Conservation (phyloP, 2,797 vertebrate species). For the Oryzias dopingdopingensis region DNA sequence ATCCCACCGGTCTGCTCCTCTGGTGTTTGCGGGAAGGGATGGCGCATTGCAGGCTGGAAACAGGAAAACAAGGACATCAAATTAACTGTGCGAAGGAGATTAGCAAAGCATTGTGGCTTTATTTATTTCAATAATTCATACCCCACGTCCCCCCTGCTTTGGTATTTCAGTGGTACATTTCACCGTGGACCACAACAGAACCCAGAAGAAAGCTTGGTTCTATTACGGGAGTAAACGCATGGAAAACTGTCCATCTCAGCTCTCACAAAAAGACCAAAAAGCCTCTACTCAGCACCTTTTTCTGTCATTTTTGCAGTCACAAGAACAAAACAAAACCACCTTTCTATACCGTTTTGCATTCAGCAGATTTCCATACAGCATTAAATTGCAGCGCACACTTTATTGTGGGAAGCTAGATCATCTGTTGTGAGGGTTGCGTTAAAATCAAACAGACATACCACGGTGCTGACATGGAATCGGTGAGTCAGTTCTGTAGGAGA, state of each 20-base stretch:
- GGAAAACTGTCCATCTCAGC: slow-evolving; percentile 41
- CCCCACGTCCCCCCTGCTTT: slow-evolving; percentile 42
- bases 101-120: slow-evolving; percentile 50
- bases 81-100: slow-evolving; percentile 65
- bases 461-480: slow-evolving; percentile 21
- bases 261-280: slow-evolving; percentile 42
- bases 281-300: slow-evolving; percentile 21
- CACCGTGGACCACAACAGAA: slow-evolving; percentile 51
- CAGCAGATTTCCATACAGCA: not conserved
- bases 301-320: slow-evolving; percentile 40
- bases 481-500: slow-evolving; percentile 25
- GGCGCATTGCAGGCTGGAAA: slow-evolving; percentile 70
- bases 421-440: slow-evolving; percentile 4
- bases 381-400: slow-evolving; percentile 11
- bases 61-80: slow-evolving; percentile 66
- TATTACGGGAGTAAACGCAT: slow-evolving; percentile 51
- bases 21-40: slow-evolving; percentile 50
- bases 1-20: slow-evolving; percentile 37
- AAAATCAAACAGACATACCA: slow-evolving; percentile 30
- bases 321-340: slow-evolving; percentile 31
- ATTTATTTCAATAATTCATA: slow-evolving; percentile 67
- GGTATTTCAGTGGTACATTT: slow-evolving; percentile 70
- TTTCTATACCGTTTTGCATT: slow-evolving; percentile 3
- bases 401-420: not conserved
- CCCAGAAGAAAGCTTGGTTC: slow-evolving; percentile 26